phyloP scores from a whole-genome alignment of 1,140 invertebrate species.

The Drosophila virilis region DNA sequence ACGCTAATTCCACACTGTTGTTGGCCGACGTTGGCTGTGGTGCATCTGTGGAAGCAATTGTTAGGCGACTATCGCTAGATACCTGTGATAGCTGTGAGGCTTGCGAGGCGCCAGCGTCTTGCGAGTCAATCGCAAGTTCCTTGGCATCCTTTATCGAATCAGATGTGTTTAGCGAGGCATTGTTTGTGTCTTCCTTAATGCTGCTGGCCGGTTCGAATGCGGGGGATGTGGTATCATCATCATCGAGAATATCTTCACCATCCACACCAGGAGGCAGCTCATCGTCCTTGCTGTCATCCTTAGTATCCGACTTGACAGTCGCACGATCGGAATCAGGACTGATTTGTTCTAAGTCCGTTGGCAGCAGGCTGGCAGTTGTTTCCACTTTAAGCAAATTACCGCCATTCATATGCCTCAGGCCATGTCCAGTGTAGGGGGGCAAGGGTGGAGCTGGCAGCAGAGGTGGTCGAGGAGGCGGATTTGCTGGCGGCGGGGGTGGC shows the following conservation, averaged over 20 bases:
- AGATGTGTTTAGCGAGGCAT: constrained; percentile 70
- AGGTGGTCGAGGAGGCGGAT: constrained; percentile 83
- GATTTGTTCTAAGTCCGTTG: constrained; percentile 91
- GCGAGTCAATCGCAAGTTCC: constrained; percentile 41
- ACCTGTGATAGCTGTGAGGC: constrained; percentile 87
- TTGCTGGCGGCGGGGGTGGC: constrained; percentile 84
- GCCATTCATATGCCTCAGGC: constrained; percentile 84
- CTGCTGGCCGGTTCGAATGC: constrained; percentile 86
- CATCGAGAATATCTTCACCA: constrained; percentile 86
- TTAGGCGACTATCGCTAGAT: constrained; percentile 87
- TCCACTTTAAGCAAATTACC: constrained; percentile 62
- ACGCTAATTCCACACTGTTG: constrained; percentile 25
- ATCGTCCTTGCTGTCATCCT: constrained; percentile 75
- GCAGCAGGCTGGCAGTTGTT: constrained; percentile 86
- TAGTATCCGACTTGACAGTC: constrained; percentile 84
- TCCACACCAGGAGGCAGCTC: constrained; percentile 81
- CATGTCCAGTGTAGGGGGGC: constrained; percentile 60
- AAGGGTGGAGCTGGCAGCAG: constrained; percentile 87
- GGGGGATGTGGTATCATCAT: constrained; percentile 87
- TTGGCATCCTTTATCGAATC: constrained; percentile 57
- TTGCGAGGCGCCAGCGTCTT: constrained; percentile 65
- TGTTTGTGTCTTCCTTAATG: constrained; percentile 52
- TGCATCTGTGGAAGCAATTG: constrained; percentile 66
- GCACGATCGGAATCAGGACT: constrained; percentile 90
- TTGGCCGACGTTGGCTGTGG: constrained; percentile 24